Evolutionary conservation across 2,888 invertebrate species (phyloP), one percentile per base, ranked within the genome.

Genomic region (Cabera pusaria): DNA sequence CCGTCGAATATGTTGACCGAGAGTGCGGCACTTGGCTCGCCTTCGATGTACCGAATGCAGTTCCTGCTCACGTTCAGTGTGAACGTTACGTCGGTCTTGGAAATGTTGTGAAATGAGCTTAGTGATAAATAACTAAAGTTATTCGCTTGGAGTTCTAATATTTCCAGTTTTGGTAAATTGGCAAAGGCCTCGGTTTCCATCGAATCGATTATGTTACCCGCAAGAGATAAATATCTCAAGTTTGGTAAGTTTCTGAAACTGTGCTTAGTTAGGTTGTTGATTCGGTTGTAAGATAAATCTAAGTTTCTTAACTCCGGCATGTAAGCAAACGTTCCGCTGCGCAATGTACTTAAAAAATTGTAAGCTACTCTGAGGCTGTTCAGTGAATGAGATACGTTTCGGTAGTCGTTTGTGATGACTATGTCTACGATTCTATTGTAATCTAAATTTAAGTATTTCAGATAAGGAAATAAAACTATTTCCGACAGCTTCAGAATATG

Each of bases 391-490:
- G 96, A 95, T 2, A 93, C 82, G 35, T 92, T 92, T 1, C 92
- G 87, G 57, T 93, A 90, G 56, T 96, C 93, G 25, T 95, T 84
- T 44, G 92, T 92, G 17, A 90, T 84, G 0, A 94, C 93, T 39
- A 97, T 86, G 22, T 91, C 90, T 44, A 93, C 92, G 5, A 97
- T 90, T 58, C 94, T 92, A 79, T 97, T 97, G 34, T 95, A 96
- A 65, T 96, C 96, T 63, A 97, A 83, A 76, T 97, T 97, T 38
- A 97, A 88, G 79, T 96, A 96, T 65, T 93, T 93, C 11, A 96
- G 70, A 63, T 92, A 92, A 3, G 90, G 90, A 72, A 95, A 91
- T 28, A 92, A 90, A 42, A 92, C 92, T 20, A 96, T 90, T 3
- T 95, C 93, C n/a, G 93, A 91, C 21, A 93, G 90, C 34, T 93